Evolutionary conservation across 2,797 vertebrate genomes (phyloP).

Genomic region (Pogonophryne albipinna): DNA sequence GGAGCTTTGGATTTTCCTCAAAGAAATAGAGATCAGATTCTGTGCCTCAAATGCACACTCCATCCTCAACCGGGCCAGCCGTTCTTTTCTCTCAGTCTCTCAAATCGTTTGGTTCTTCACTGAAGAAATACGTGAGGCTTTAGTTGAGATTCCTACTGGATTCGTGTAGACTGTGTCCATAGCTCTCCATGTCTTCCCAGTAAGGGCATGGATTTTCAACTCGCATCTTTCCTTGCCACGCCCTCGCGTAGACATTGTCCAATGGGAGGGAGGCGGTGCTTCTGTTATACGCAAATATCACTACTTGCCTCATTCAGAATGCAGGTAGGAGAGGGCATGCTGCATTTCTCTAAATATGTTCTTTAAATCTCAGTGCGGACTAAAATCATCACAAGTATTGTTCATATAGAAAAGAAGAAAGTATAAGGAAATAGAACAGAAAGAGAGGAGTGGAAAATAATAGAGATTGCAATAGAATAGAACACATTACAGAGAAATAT

Average conservation of each 20-base stretch:
- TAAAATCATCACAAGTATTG: slow-evolving; percentile 33
- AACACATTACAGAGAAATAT: background rate
- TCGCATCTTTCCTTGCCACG: slow-evolving; percentile 84
- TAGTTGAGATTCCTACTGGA: slow-evolving; percentile 73
- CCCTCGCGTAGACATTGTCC: slow-evolving; percentile 78
- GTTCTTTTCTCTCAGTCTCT: slow-evolving; percentile 57
- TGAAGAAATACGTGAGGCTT: slow-evolving; percentile 64
- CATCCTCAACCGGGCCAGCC: slow-evolving; percentile 83
- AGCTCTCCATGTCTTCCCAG: slow-evolving; percentile 82
- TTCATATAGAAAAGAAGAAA: slow-evolving; percentile 6
- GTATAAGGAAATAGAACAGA: slow-evolving; percentile 3
- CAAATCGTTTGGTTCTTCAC: slow-evolving; percentile 64
- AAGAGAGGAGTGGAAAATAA: background rate
- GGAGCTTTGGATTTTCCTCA: slow-evolving; percentile 97
- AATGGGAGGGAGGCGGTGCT: slow-evolving; percentile 91
- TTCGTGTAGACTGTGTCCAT: slow-evolving; percentile 82
- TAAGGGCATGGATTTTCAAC: slow-evolving; percentile 87
- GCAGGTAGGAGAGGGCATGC: slow-evolving; percentile 76
- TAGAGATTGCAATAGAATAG: background rate
- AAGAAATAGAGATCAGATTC: slow-evolving; percentile 95
- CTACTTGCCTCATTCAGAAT: slow-evolving; percentile 80
- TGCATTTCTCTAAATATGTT: slow-evolving; percentile 73
- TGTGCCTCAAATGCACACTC: slow-evolving; percentile 95
- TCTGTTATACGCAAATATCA: slow-evolving; percentile 91
- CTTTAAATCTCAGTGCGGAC: slow-evolving; percentile 58